These are phyloP conservation scores for Rhizoglyphus robini DNA, from an alignment of 1,140 invertebrate species.

Conservation along the genomic window DNA sequence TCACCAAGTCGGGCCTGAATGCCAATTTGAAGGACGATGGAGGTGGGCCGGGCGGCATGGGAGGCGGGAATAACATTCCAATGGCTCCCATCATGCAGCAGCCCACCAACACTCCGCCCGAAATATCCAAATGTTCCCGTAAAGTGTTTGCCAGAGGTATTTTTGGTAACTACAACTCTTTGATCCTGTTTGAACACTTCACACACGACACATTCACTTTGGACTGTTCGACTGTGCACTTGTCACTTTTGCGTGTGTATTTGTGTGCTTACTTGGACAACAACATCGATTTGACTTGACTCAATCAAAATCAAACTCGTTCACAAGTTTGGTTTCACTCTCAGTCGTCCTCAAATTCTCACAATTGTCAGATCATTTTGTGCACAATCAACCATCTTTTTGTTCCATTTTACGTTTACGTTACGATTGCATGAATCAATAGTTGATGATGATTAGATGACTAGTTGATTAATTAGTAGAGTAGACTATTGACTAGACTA, in stretches of 20 bases:
- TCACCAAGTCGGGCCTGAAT: neutral
- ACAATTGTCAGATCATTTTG: too few relatives aligned
- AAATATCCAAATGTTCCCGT: slow-evolving; percentile 90
- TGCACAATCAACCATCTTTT: too few relatives aligned
- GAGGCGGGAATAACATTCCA: slow-evolving; percentile 20
- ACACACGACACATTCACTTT: neutral
- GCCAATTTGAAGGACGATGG: neutral
- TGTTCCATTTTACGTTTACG: too few relatives aligned
- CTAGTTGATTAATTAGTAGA: too few relatives aligned
- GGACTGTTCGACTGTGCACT: neutral
- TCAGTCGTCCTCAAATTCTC: too few relatives aligned
- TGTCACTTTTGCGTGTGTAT: slow-evolving; percentile 3
- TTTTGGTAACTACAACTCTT: neutral
- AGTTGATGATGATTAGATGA: too few relatives aligned
- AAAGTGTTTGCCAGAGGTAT: slow-evolving; percentile 42
- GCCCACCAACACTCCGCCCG: slow-evolving; percentile 88
- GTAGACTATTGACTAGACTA: too few relatives aligned
- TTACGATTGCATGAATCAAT: too few relatives aligned
- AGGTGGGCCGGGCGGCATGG: neutral
- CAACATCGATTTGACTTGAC: too few relatives aligned
- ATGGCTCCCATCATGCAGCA: slow-evolving; percentile 28
- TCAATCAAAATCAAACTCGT: too few relatives aligned
- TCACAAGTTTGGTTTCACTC: too few relatives aligned
- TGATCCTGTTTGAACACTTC: neutral
- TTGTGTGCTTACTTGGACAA: too few relatives aligned